Conservation (phyloP, 2,888 invertebrate genomes). For the Polietes domitor region DNA sequence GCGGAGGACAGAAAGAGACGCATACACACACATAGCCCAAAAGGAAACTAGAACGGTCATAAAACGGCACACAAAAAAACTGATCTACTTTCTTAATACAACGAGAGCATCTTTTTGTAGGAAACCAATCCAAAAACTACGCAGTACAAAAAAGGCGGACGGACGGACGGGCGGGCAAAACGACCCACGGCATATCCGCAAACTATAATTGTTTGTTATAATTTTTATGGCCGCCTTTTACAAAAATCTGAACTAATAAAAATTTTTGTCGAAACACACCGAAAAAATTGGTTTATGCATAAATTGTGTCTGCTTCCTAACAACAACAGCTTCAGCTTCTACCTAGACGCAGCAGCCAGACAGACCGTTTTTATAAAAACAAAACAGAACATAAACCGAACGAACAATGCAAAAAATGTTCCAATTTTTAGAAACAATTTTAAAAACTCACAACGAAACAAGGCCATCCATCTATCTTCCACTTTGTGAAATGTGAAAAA, state of each 20-base stretch:
- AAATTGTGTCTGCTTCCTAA: conserved; percentile 44
- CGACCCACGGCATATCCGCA: conserved; percentile 22
- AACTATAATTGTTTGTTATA: conserved; percentile 37
- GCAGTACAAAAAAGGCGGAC: conserved; percentile 23
- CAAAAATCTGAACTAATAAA: conserved; percentile 36
- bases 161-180: neutral
- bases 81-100: conserved; percentile 73
- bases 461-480: conserved; percentile 24
- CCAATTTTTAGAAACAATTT: conserved; percentile 77
- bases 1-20: conserved; percentile 2
- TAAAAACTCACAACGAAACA: conserved; percentile 70
- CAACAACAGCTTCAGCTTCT: conserved; percentile 29
- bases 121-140: neutral
- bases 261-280: conserved; percentile 60
- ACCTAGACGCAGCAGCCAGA: conserved; percentile 24
- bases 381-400: too few relatives aligned
- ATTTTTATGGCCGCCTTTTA: conserved; percentile 61
- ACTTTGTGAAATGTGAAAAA: conserved; percentile 38
- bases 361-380: conserved; percentile 10
- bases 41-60: conserved; percentile 59
- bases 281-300: conserved; percentile 74
- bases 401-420: conserved; percentile 69
- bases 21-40: conserved; percentile 59
- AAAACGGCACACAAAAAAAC: conserved; percentile 71
- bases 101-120: conserved; percentile 63